Evolutionary conservation across 1,140 invertebrate species (phyloP).

Genomic region (Eubasilissa regina): DNA sequence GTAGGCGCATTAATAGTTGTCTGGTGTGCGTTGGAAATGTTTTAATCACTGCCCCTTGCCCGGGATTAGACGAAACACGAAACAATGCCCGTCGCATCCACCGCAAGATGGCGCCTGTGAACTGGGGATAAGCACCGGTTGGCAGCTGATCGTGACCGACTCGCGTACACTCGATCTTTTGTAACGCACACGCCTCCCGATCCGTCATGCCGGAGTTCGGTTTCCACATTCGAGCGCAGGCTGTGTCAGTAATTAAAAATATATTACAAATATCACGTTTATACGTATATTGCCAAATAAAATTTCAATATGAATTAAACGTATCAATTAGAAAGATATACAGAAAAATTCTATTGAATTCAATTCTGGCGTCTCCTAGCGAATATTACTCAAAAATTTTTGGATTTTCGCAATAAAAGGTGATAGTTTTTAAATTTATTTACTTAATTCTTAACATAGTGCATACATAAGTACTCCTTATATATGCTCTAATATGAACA

Average conservation of each 20-base stretch:
- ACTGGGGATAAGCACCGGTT: background rate
- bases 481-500: no score
- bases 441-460: no score
- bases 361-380: no score
- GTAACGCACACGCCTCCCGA: conserved; percentile 12
- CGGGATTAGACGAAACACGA: background rate
- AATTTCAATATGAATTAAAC: no score
- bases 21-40: background rate
- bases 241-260: background rate
- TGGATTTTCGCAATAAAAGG: no score
- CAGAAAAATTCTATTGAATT: no score
- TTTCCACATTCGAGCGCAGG: conserved; percentile 4
- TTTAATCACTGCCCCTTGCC: background rate
- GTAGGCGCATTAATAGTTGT: background rate
- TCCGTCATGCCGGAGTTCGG: conserved; percentile 11
- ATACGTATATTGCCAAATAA: no score
- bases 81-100: background rate
- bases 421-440: no score
- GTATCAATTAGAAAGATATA: no score
- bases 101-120: conserved; percentile 2
- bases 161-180: background rate
- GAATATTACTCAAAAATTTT: no score
- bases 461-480: no score
- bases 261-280: no score
- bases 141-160: background rate